These are phyloP conservation scores for Premnoplex brunnescens DNA, from an alignment of 2,797 vertebrate species.

Conservation along the genomic window DNA sequence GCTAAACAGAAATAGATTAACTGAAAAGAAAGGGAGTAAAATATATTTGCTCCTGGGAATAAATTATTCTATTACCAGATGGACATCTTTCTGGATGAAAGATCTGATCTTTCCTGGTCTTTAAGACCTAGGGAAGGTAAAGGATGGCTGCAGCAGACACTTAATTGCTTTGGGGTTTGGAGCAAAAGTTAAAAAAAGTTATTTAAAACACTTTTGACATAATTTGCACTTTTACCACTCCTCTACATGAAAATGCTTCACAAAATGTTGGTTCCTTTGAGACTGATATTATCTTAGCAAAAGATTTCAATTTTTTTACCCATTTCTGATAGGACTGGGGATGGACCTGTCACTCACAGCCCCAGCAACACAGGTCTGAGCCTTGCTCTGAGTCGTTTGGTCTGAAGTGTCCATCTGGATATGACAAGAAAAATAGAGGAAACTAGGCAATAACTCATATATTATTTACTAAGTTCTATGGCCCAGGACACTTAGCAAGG, in stretches of 20 bases:
- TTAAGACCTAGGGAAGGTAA: not conserved
- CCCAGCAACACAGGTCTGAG: not conserved
- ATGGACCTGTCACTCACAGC: not conserved
- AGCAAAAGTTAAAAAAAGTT: not conserved
- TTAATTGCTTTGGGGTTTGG: not conserved
- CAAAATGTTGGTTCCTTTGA: not conserved
- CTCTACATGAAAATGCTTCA: not conserved
- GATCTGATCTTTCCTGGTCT: not conserved
- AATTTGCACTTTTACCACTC: not conserved
- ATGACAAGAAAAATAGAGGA: not conserved
- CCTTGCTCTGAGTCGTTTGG: not conserved
- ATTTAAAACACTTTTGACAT: not conserved
- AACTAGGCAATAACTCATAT: not conserved
- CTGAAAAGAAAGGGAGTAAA: conserved; percentile 36
- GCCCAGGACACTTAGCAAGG: not conserved
- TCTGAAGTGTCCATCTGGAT: not conserved
- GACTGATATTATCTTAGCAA: not conserved
- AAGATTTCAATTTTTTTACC: not conserved
- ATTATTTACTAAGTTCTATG: not conserved
- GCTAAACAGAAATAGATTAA: not conserved
- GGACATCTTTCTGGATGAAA: not conserved
- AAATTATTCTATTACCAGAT: not conserved
- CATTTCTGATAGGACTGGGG: not conserved
- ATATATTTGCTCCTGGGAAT: conserved; percentile 33
- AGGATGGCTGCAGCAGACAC: not conserved